phyloP scores from a whole-genome alignment of 2,113 vertebrate genomes.

The Paedocypris sp. region DNA sequence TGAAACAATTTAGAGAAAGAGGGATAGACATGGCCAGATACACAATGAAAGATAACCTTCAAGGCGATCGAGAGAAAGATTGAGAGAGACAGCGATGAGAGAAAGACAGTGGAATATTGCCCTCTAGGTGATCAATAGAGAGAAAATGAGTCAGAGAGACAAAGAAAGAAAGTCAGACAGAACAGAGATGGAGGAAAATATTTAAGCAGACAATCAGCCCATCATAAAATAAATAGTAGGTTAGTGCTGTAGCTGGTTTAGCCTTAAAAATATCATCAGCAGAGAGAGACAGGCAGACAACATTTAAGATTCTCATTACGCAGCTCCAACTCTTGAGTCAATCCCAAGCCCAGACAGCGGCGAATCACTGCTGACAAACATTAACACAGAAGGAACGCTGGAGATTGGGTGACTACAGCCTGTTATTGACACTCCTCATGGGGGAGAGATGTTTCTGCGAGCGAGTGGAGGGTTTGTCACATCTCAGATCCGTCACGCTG shows the following conservation, averaged over 20 bases:
- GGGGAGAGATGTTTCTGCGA: slow-evolving; percentile 27
- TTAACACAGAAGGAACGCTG: slow-evolving; percentile 42
- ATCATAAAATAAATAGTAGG: slow-evolving; percentile 36
- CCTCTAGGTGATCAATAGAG: slow-evolving; percentile 26
- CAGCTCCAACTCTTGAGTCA: slow-evolving; percentile 38
- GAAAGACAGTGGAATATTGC: slow-evolving; percentile 26
- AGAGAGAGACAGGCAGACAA: slow-evolving; percentile 37
- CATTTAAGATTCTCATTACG: slow-evolving; percentile 48
- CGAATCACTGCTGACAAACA: slow-evolving; percentile 47
- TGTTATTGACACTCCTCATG: slow-evolving; percentile 38
- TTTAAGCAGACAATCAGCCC: too few relatives aligned
- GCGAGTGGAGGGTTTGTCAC: slow-evolving; percentile 18
- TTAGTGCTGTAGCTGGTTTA: slow-evolving; percentile 29
- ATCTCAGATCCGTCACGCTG: slow-evolving; percentile 6
- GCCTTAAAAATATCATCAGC: slow-evolving; percentile 39
- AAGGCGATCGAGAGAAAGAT: too few relatives aligned
- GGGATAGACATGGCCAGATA: too few relatives aligned
- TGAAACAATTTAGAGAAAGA: too few relatives aligned
- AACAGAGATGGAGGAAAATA: too few relatives aligned
- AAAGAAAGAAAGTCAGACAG: not conserved
- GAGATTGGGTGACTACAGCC: slow-evolving; percentile 11
- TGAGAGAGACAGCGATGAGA: too few relatives aligned
- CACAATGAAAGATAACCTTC: too few relatives aligned
- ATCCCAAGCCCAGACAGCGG: slow-evolving; percentile 34
- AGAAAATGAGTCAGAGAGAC: not conserved